Percentiles rank a stretch among this genome's conserved stretches.
phyloP scores from a whole-genome alignment of 1,140 invertebrate genomes.

The Ctenoplectra terminalis region DNA sequence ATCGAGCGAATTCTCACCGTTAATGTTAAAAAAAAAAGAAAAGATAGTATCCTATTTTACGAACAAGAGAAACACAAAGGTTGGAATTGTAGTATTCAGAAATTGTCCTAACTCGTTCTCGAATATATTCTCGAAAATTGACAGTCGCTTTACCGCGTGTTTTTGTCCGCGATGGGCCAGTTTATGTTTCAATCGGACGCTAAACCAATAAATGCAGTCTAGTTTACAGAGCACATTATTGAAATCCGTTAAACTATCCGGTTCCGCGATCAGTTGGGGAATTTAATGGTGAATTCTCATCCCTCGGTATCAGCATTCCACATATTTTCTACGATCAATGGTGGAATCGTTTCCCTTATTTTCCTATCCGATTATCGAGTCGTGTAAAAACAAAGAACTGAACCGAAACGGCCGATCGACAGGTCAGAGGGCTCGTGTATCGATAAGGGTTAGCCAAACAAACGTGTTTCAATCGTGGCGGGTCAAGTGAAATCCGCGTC shows the following conservation, averaged over 20 bases:
- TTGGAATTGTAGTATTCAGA: background rate
- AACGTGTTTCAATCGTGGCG: background rate
- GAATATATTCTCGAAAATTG: conserved; percentile 25
- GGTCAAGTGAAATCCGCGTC: background rate
- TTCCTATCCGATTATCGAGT: background rate
- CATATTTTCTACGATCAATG: background rate
- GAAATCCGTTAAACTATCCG: conserved; percentile 44
- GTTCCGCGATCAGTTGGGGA: background rate
- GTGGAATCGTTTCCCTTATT: background rate
- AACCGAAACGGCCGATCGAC: background rate
- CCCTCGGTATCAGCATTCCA: background rate
- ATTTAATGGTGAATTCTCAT: conserved; percentile 24
- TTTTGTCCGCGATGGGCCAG: conserved; percentile 27
- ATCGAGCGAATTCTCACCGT: background rate
- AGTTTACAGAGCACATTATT: conserved; percentile 32
- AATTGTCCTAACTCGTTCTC: background rate
- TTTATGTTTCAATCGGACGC: conserved; percentile 16
- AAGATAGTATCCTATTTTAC: too few species aligned
- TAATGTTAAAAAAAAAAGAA: background rate
- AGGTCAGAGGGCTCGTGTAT: background rate
- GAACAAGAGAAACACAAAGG: background rate
- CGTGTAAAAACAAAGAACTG: background rate
- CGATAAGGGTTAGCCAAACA: background rate
- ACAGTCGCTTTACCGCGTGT: conserved; percentile 23
- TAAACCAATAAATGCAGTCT: conserved; percentile 11